Percentiles rank a stretch among this genome's conserved stretches.
phyloP scores from a whole-genome alignment of 2,888 invertebrate species.

The Habroteleia sp. region DNA sequence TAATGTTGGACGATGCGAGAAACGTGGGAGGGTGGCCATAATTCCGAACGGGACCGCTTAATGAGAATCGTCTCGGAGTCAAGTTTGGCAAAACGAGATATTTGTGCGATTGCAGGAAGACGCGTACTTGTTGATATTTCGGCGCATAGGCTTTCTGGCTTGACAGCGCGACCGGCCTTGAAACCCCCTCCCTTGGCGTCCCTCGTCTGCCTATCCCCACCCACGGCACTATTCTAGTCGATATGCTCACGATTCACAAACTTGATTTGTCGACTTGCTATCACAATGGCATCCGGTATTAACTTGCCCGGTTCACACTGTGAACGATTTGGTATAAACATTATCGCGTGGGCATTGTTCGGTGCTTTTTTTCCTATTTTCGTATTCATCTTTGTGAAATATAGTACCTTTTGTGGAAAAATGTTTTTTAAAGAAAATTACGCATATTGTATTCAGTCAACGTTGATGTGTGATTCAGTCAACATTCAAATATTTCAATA shows the following conservation, averaged over 20 bases:
- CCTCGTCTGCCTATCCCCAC: slow-evolving; percentile 64
- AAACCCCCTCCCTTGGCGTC: slow-evolving; percentile 70
- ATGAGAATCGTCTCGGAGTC: slow-evolving; percentile 3
- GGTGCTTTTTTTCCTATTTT: slow-evolving; percentile 2
- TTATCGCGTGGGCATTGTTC: slow-evolving; percentile 7
- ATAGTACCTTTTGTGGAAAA: no score
- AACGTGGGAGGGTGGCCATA: no score
- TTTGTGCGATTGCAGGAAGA: slow-evolving; percentile 50
- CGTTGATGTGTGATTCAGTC: no score
- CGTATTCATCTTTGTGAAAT: no score
- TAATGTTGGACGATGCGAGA: no score
- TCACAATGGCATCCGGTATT: slow-evolving; percentile 49
- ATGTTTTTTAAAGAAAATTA: no score
- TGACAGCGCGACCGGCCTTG: slow-evolving; percentile 78
- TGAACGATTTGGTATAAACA: slow-evolving; percentile 27
- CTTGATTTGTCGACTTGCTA: slow-evolving; percentile 40
- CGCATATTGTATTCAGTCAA: no score
- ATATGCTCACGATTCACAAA: slow-evolving; percentile 51
- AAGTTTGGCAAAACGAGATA: slow-evolving; percentile 30
- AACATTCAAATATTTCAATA: no score
- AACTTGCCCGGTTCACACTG: slow-evolving; percentile 23
- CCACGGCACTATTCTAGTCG: slow-evolving; percentile 49
- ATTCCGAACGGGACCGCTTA: slow-evolving; percentile 12
- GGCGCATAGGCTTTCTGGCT: slow-evolving; percentile 68
- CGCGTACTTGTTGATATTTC: slow-evolving; percentile 65